Base-by-base conservation (phyloP, 2,888 invertebrate genomes). In the Troglohyphantes excavatus region DNA sequence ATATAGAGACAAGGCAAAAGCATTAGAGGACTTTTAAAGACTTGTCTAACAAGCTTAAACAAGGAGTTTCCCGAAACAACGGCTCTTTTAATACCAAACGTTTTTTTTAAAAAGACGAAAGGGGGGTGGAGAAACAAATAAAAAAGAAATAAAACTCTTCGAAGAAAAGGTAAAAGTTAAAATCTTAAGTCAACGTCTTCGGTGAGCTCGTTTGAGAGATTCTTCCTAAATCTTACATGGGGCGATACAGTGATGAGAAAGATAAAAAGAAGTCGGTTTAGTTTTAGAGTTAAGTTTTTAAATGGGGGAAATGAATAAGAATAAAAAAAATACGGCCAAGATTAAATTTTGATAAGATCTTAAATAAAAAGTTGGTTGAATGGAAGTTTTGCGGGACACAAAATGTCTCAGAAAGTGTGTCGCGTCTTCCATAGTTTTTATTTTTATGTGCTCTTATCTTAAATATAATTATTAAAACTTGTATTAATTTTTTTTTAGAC, bases 11-110 rank as follows among this genome's bases (percentile, higher is more conserved):
- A 75, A 75, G 59, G 67, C 75, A 43, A 33, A 73, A 17, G 84
- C 84, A 84, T 84, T 84, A 84, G 73, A 53, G 68, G 85, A 70
- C 85, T 86, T 86, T 86, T 70, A 68, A 78, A 26, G 85, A 26
- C 61, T 78, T 68, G 76, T 61, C 76, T 86, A 86, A 86, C 76
- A 86, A 86, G 85, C 85, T 86, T 86, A 86, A 86, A 76, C 85
- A 29, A 59, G 17, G 43, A 86, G 68, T 78, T 86, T 61, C 59
- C 26, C 17, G 33, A 76, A 68, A 78, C 85, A 86, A 86, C 76
- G 67, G 76, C 76, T 78, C 78, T 39, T 68, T 61, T 86, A 84
- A 84, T 75, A 84, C 67, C 46, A 75, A 84, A 84, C 67, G 84
- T 33, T 59, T 82, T 82, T 68, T 43, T 23, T 59, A 63, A 46